Conservation (phyloP, 37 sponge, comb jelly and placozoan genomes). For the Bolinopsis microptera region DNA sequence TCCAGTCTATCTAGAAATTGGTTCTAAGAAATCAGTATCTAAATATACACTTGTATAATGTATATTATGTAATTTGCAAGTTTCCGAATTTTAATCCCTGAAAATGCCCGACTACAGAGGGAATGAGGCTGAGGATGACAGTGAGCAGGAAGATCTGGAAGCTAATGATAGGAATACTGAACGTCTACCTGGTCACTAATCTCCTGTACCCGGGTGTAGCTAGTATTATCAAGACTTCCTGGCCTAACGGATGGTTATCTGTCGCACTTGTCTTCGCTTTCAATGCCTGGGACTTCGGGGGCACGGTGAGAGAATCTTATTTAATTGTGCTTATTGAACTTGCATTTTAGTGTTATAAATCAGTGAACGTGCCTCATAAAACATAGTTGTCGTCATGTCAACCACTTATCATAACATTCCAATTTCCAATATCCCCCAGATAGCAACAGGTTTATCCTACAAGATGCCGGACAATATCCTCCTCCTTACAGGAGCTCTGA, state of each 20-base stretch:
- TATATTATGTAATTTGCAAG: too few relatives aligned
- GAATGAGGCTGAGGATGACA: not conserved
- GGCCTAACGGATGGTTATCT: constrained; percentile 75
- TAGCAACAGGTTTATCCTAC: not conserved
- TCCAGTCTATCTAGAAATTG: too few relatives aligned
- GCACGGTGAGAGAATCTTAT: constrained; percentile 58
- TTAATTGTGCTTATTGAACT: too few relatives aligned
- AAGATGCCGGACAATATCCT: constrained; percentile 23
- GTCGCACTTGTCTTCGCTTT: constrained; percentile 74
- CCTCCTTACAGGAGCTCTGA: constrained; percentile 42
- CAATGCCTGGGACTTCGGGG: constrained; percentile 72
- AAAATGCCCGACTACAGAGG: constrained; percentile 65
- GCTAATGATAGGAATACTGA: constrained; percentile 68
- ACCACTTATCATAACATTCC: too few relatives aligned
- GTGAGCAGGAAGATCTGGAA: constrained; percentile 73
- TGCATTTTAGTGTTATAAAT: too few relatives aligned
- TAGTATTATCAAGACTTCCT: constrained; percentile 68
- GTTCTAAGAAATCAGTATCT: too few relatives aligned
- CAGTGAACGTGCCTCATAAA: too few relatives aligned
- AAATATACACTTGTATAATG: too few relatives aligned
- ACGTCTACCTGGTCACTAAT: constrained; percentile 74
- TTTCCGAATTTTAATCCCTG: too few relatives aligned
- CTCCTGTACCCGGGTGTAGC: constrained; percentile 83
- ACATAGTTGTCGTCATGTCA: too few relatives aligned
- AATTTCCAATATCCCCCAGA: too few relatives aligned